phyloP scores from a whole-genome alignment of 1,140 invertebrate genomes.

The Camponotus vicinus region DNA sequence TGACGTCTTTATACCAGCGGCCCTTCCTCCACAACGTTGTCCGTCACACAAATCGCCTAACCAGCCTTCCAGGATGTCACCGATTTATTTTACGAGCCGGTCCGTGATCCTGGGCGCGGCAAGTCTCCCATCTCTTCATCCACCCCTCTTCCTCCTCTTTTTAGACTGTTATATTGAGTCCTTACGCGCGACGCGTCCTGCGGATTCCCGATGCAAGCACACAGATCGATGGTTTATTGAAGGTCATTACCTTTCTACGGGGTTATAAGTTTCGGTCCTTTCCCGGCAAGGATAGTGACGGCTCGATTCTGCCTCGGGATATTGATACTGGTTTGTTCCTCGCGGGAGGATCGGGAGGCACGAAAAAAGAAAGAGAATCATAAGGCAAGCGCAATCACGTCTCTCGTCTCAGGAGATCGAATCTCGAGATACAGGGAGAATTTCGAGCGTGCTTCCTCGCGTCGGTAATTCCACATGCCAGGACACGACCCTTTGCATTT shows the following conservation, averaged over 20 bases:
- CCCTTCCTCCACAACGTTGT: conserved; percentile 63
- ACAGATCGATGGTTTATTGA: conserved; percentile 81
- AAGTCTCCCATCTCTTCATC: conserved; percentile 18
- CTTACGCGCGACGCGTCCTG: conserved; percentile 65
- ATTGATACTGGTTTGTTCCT: conserved; percentile 68
- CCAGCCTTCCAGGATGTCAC: conserved; percentile 80
- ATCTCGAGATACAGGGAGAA: conserved; percentile 66
- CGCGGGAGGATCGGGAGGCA: conserved; percentile 13
- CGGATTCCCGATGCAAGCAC: conserved; percentile 52
- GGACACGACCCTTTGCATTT: conserved; percentile 55
- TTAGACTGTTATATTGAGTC: conserved; percentile 70
- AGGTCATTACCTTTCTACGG: conserved; percentile 75
- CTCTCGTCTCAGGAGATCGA: conserved; percentile 66
- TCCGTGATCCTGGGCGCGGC: conserved; percentile 70
- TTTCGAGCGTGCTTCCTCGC: conserved; percentile 65
- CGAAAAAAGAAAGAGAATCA: conserved; percentile 63
- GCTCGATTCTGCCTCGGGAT: conserved; percentile 51
- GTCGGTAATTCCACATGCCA: conserved; percentile 58
- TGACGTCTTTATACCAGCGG: conserved; percentile 78
- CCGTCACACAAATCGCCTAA: conserved; percentile 81
- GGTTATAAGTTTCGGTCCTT: conserved; percentile 58
- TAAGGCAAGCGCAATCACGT: conserved; percentile 74
- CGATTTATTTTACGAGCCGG: conserved; percentile 82
- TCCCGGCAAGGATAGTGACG: conserved; percentile 34
- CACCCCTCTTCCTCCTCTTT: not conserved